Base-by-base conservation (phyloP, 2,888 invertebrate genomes). In the Zygogramma bicolorata region DNA sequence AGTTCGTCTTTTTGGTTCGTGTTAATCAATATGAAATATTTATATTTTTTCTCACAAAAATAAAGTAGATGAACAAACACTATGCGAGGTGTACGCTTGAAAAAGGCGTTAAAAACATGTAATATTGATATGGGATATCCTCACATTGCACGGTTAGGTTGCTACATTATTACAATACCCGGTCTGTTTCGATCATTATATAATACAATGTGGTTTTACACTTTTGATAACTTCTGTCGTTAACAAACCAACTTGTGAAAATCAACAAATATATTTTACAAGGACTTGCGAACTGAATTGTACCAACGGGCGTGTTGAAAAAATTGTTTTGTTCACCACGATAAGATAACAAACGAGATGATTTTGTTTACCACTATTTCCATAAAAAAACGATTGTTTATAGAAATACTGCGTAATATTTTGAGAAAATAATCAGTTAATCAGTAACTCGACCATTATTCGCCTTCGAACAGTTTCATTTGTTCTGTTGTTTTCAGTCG, bases 261-360 rank as follows among this genome's bases (percentile, higher is more conserved):
- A 53, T 22, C n/a, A 27, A 25, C 25, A 53, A 53, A 27, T 25
- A 53, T 27, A 53, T 22, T 53, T 53, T 27, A n/a, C 22, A 53
- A 53, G 27, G 22, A 22, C 13, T 27, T 5, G n/a, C 6, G n/a
- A 53, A 53, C 53, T 15, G 25, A n/a, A 22, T 25, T 8, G 53
- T 25, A 53, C 25, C 53, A 5, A 53, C 53, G 13, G 27, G 8
- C 15, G n/a, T 27, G 25, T 53, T 53, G 4, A 22, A 53, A 53
- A 53, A 53, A 53, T 27, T n/a, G 53, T 53, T 53, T 53, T 53
- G 53, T 53, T 53, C 27, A 25, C n/a, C n/a, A 8, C 22, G 27
- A 25, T 25, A 53, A 53, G 53, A 53, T 10, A 53, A 25, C 13
- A 25, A 53, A n/a, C n/a, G 13, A 13, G 27, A 25, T 53, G 27